Base-by-base conservation (phyloP, 2,797 vertebrate species). In the Microctenopoma lineatum region DNA sequence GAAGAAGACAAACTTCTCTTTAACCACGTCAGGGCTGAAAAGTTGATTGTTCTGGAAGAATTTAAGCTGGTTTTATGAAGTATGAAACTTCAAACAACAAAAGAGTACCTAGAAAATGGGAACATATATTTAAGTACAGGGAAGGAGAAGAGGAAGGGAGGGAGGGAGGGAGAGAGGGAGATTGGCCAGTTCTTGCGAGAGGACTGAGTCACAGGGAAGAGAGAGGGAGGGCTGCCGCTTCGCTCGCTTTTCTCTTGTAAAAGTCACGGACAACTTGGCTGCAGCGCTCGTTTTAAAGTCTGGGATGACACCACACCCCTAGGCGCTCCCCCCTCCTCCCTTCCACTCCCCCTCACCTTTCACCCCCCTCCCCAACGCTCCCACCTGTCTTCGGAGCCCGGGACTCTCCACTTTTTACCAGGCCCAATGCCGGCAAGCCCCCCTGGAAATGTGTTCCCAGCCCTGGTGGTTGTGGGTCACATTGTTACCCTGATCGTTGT, bases 391-490 rank as follows among this genome's bases (percentile, higher is more conserved):
- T 68, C 72, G 56, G 64, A 79, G 72, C 75, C 84, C 18, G 38
- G 82, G 78, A 77, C 84, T 69, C 65, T 85, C 80, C 90, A 92
- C 83, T 87, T 73, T 59, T 62, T 59, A 70, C 7, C 68, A 81
- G 88, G 86, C 86, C 90, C 69, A 70, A 94, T 93, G 92, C 88
- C 92, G 89, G 84, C 92, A 60, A 92, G 89, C 87, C 90, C 93
- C 84, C 87, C 92, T 71, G 94, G 92, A 90, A 85, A 85, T 64
- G 90, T 95, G 69, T 96, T 97, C 91, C 95, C 96, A 25, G 85
- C 94, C 82, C 90, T 97, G 87, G 96, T 97, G 93, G 94, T 95
- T 44, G 85, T 86, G 91, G 95, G 94, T 4, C 96, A 97, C 59
- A 80, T 95, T 3, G 83, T 95, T 26, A 96, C 94, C 11, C 77